Conservation (phyloP, 2,888 invertebrate species). For the Aspidapion aeneum region DNA sequence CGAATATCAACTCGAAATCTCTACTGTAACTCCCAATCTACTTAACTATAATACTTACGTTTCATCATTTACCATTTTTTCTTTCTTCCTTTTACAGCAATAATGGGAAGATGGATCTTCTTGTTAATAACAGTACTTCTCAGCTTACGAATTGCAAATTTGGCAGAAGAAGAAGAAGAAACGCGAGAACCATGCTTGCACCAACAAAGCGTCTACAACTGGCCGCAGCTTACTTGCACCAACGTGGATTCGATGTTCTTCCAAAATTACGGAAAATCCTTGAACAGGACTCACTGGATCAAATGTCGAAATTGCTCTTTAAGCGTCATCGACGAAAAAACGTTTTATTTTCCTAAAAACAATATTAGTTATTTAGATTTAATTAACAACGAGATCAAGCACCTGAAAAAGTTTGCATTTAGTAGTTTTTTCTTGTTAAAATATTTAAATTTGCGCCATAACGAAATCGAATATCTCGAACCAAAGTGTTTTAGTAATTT, state of each 20-base stretch:
- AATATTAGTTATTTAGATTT: constrained; percentile 40
- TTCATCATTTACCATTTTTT: constrained; percentile 1
- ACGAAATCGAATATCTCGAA: constrained; percentile 43
- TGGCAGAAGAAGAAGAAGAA: constrained; percentile 28
- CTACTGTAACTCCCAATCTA: neutral
- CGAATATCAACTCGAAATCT: too few relatives aligned
- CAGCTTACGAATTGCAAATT: constrained; percentile 26
- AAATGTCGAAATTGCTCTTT: constrained; percentile 42
- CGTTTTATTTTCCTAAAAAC: constrained; percentile 41
- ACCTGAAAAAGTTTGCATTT: constrained; percentile 39
- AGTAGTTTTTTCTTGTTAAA: constrained; percentile 39
- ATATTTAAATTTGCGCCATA: constrained; percentile 41
- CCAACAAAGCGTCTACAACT: constrained; percentile 33
- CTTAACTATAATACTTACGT: neutral
- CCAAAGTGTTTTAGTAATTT: constrained; percentile 43
- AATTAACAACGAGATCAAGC: constrained; percentile 33
- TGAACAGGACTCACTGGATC: constrained; percentile 42
- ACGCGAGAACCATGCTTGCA: constrained; percentile 35
- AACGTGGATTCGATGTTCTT: constrained; percentile 39
- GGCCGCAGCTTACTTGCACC: constrained; percentile 40
- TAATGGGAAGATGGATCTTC: constrained; percentile 41
- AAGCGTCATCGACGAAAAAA: constrained; percentile 37
- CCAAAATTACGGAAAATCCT: constrained; percentile 33
- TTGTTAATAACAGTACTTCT: constrained; percentile 28
- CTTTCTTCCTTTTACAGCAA: constrained; percentile 31